Evolutionary conservation across 1,140 invertebrate species (phyloP).

Genomic region (Drosophila ohnishii): DNA sequence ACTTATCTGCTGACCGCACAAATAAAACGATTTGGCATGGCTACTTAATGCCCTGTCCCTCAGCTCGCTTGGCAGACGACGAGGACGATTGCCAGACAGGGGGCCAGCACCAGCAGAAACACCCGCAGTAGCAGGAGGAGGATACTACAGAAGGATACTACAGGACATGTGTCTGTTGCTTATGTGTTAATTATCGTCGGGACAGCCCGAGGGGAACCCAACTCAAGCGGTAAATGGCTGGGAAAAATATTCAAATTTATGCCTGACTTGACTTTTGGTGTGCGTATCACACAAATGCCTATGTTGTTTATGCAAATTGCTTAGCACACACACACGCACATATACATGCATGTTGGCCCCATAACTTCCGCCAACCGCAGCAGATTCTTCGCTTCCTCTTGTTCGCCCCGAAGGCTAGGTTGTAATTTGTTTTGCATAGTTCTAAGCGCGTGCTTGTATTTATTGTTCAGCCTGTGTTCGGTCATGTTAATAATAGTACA

Average conservation of each 20-base stretch:
- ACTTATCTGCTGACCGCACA: slow-evolving; percentile 56
- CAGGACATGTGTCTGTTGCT: slow-evolving; percentile 56
- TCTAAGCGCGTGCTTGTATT: slow-evolving; percentile 64
- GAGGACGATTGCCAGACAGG: slow-evolving; percentile 12
- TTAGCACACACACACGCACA: neutral
- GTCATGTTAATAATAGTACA: slow-evolving; percentile 11
- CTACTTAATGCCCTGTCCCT: slow-evolving; percentile 52
- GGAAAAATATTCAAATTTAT: slow-evolving; percentile 74
- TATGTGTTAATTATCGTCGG: slow-evolving; percentile 69
- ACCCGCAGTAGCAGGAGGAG: neutral
- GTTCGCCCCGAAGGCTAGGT: slow-evolving; percentile 13
- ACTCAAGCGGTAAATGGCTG: slow-evolving; percentile 64
- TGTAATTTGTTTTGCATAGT: slow-evolving; percentile 74
- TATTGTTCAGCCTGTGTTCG: slow-evolving; percentile 59
- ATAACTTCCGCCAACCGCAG: slow-evolving; percentile 51
- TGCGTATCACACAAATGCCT: slow-evolving; percentile 47
- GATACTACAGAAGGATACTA: neutral
- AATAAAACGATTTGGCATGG: slow-evolving; percentile 47
- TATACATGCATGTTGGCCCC: slow-evolving; percentile 22
- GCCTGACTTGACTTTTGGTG: slow-evolving; percentile 57
- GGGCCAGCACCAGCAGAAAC: neutral
- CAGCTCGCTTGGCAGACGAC: slow-evolving; percentile 35
- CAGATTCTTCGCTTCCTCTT: slow-evolving; percentile 29
- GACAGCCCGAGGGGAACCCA: slow-evolving; percentile 39
- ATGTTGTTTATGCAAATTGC: slow-evolving; percentile 71